A percentile compares a stretch with the other conserved stretches of the same genome.
Conservation (phyloP, 2,113 vertebrate genomes). For the Anhinga anhinga region DNA sequence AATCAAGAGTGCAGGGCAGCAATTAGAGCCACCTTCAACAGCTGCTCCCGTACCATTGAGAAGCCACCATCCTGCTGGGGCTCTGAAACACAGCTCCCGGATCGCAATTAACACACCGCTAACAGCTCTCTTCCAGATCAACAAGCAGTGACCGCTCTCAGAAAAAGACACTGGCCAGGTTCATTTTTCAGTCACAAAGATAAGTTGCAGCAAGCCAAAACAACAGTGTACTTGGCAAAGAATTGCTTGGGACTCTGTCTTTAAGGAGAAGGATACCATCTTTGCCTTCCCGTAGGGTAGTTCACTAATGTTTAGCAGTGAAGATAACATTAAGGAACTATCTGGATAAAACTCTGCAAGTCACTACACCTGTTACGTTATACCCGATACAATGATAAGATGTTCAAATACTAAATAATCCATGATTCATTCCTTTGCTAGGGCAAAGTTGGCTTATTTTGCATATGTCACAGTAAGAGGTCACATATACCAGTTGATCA, state of each 20-base stretch:
- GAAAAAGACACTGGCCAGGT: neutral
- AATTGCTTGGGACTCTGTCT: neutral
- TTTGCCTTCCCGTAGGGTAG: fast-evolving
- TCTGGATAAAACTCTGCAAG: neutral
- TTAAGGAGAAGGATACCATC: neutral
- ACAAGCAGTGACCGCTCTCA: neutral
- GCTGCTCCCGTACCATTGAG: conserved; percentile 22
- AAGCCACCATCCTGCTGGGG: conserved; percentile 29
- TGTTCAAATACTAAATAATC: neutral
- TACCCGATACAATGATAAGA: neutral
- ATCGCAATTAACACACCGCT: conserved; percentile 25
- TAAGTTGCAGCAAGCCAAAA: neutral
- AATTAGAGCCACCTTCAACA: conserved; percentile 32
- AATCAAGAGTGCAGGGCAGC: conserved; percentile 36
- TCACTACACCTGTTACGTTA: neutral
- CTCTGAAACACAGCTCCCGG: neutral
- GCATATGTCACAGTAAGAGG: neutral
- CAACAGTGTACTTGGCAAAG: neutral
- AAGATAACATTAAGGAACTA: neutral
- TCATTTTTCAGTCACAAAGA: neutral
- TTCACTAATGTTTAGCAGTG: neutral
- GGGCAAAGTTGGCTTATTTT: neutral
- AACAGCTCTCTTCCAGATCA: neutral
- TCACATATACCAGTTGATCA: neutral
- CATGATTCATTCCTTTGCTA: neutral